Base-by-base conservation (phyloP, 2,888 invertebrate species). In the Nomada fucata region DNA sequence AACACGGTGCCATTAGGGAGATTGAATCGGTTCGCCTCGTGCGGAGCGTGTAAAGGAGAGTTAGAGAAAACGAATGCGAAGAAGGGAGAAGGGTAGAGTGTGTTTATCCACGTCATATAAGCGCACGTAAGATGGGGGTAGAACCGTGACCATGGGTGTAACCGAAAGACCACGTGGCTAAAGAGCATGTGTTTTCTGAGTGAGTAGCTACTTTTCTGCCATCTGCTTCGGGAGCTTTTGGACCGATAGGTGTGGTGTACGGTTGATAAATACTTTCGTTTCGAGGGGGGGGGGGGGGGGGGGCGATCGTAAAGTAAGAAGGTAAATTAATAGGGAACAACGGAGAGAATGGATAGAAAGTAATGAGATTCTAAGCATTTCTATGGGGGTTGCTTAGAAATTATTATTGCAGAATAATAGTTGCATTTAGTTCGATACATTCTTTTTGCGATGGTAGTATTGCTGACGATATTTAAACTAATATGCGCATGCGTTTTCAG, bases 1-100 rank as follows among this genome's bases (percentile, higher is more conserved):
- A 83, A 82, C 79, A 89, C 88, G 87, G 83, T 84, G 85, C 91
- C 91, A 91, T 92, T 91, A 92, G 90, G 89, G 83, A 89, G 89
- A 92, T 91, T 91, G 90, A 91, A 92, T 83, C 86, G 89, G 78
- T 83, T 72, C 57, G 88, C 86, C 85, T 84, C 88, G 88, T 88
- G 85, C 81, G 79, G 69, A 69, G 72, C 63, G 36, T 52, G 18
- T 60, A 74, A 72, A 57, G 68, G 57, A 53, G 74, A 55, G 55
- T 36, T 23, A 42, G 26, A 23, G 26, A 79, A 67, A 63, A 29
- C 20, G 9, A 10, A 55, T 23, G 44, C 71, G 75, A 36, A 23
- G 72, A 69, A 70, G 36, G 67, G 61, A 79, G 10, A 65, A 63
- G 60, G 69, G 79, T 81, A 77, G 79, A 87, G 79, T 80, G 79